phyloP scores from a whole-genome alignment of 2,797 vertebrate species.

The Poecilia velifera region DNA sequence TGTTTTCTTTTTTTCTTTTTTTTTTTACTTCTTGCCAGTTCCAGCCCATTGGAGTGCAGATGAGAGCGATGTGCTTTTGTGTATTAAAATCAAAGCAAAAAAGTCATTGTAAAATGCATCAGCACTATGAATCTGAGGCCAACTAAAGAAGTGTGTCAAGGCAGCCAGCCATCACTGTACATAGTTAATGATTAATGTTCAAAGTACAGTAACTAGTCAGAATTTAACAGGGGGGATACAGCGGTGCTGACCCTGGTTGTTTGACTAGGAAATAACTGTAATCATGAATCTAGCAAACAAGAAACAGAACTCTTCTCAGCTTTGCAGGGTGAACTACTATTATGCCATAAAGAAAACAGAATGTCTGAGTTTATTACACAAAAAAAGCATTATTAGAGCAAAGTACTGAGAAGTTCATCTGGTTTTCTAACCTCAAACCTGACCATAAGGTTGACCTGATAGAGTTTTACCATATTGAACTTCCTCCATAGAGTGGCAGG shows the following conservation, averaged over 20 bases:
- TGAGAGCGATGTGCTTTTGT: slow-evolving; percentile 61
- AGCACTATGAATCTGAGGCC: slow-evolving; percentile 47
- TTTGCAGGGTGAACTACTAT: background rate
- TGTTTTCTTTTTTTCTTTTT: slow-evolving; percentile 13
- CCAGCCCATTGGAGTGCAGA: slow-evolving; percentile 69
- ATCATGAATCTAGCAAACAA: background rate
- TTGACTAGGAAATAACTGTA: background rate
- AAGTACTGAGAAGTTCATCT: background rate
- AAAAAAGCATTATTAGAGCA: background rate
- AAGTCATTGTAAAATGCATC: slow-evolving; percentile 60
- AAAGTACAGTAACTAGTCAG: slow-evolving; percentile 47
- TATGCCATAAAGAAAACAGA: background rate
- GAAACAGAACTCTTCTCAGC: background rate
- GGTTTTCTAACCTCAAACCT: background rate
- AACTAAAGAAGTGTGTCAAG: slow-evolving; percentile 68
- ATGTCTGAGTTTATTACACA: background rate
- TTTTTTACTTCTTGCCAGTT: slow-evolving; percentile 52
- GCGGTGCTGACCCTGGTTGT: background rate
- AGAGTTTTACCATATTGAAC: background rate
- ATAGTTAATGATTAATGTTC: slow-evolving; percentile 51
- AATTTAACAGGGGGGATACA: slow-evolving; percentile 21
- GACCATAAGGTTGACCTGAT: background rate
- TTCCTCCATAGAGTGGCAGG: no score
- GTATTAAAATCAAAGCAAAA: slow-evolving; percentile 71
- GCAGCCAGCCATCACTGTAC: slow-evolving; percentile 41